A percentile compares a stretch with the other conserved stretches of the same genome.
Conservation (phyloP, 2,797 vertebrate species). For the Apogon hyalosoma region DNA sequence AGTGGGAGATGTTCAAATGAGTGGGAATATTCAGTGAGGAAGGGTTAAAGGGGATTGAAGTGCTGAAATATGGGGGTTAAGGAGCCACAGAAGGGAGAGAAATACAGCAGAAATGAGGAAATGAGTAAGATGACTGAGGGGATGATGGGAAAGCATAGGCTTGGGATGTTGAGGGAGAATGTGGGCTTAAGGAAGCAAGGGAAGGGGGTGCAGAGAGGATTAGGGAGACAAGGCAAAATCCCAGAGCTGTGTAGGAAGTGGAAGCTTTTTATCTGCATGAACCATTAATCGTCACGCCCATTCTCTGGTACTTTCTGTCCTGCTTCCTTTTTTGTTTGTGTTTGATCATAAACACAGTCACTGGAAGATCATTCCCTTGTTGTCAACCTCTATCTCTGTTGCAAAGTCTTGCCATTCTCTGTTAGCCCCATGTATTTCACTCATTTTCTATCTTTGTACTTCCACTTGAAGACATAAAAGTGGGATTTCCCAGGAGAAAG, state of each 20-base stretch:
- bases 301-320: slow-evolving; percentile 23
- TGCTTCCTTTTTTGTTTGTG: slow-evolving; percentile 29
- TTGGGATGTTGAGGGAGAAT: slow-evolving; percentile 23
- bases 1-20: slow-evolving; percentile 56
- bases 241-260: slow-evolving; percentile 35
- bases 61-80: slow-evolving; percentile 13
- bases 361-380: slow-evolving; percentile 11
- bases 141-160: slow-evolving; percentile 31
- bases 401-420: background rate
- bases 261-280: slow-evolving; percentile 56
- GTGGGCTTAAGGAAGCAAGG: slow-evolving; percentile 54
- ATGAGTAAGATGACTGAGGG: slow-evolving; percentile 12
- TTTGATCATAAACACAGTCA: slow-evolving; percentile 42
- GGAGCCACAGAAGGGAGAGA: slow-evolving; percentile 14
- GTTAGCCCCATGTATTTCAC: background rate
- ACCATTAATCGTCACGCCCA: slow-evolving; percentile 62
- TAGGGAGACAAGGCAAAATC: slow-evolving; percentile 73
- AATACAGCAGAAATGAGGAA: slow-evolving; percentile 1
- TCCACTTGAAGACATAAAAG: slow-evolving; percentile 19
- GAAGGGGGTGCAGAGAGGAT: slow-evolving; percentile 59
- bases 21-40: slow-evolving; percentile 26
- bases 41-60: slow-evolving; percentile 45
- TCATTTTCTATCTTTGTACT: background rate
- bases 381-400: background rate
- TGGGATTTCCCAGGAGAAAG: slow-evolving; percentile 36